Evolutionary conservation across 2,888 invertebrate genomes (phyloP).

Genomic region (Drosophila peninsularis): DNA sequence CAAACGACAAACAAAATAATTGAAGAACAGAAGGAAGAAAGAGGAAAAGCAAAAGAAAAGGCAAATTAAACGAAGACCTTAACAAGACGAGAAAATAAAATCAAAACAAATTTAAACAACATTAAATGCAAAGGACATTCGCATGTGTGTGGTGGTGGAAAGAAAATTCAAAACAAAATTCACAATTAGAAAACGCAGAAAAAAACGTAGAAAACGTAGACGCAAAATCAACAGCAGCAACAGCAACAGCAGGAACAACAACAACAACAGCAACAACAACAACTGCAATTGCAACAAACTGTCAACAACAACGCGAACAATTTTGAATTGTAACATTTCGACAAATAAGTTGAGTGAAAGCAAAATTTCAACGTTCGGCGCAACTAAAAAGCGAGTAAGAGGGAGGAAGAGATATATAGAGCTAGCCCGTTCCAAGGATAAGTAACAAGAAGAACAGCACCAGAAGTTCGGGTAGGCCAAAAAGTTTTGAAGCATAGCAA

Average conservation of each 20-base stretch:
- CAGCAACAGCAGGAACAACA: constrained; percentile 29
- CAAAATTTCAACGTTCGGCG: constrained; percentile 83
- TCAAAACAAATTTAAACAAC: constrained; percentile 71
- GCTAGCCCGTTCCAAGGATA: constrained; percentile 37
- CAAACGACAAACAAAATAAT: constrained; percentile 39
- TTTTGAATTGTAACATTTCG: constrained; percentile 74
- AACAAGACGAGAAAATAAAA: constrained; percentile 43
- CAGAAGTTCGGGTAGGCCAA: constrained; percentile 31
- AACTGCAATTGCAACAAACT: constrained; percentile 40
- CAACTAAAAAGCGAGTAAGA: constrained; percentile 42
- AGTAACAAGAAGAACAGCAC: constrained; percentile 13
- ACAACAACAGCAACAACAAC: constrained; percentile 35
- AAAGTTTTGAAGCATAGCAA: constrained; percentile 49
- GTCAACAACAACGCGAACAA: constrained; percentile 63
- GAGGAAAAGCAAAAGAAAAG: constrained; percentile 19
- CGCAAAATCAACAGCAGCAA: constrained; percentile 70
- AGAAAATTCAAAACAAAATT: constrained; percentile 84
- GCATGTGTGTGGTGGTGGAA: constrained; percentile 84
- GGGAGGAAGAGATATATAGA: constrained; percentile 15
- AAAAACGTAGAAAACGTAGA: constrained; percentile 83
- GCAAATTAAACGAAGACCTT: constrained; percentile 35
- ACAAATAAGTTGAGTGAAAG: constrained; percentile 75
- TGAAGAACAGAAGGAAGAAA: constrained; percentile 22
- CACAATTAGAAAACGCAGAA: constrained; percentile 84
- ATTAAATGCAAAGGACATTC: constrained; percentile 84